Percentiles rank a stretch among this genome's conserved stretches.
Conservation (phyloP, 2,113 vertebrate genomes). For the Pelusios castaneus region DNA sequence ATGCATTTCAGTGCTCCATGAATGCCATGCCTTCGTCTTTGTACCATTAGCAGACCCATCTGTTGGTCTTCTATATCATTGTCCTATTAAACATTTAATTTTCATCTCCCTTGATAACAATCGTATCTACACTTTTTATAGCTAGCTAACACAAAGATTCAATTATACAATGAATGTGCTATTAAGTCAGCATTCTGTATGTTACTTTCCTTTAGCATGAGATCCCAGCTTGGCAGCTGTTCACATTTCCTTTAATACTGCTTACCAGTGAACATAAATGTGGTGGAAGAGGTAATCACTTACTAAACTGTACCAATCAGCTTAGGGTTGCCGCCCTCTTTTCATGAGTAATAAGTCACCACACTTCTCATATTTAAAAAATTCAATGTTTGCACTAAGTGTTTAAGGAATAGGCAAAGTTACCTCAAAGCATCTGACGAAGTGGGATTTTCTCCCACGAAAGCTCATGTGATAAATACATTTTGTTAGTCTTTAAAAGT, state of each 20-base stretch:
- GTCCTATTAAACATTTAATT: not conserved
- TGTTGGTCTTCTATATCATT: not conserved
- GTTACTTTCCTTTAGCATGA: not conserved
- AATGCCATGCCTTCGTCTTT: not conserved
- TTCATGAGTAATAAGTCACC: not conserved
- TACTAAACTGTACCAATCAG: not conserved
- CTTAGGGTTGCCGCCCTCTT: not conserved
- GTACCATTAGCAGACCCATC: not conserved
- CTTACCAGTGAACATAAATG: not conserved
- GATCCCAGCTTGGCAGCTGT: not conserved
- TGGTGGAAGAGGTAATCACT: not conserved
- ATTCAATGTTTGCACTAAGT: not conserved
- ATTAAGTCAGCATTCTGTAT: not conserved
- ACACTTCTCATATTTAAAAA: not conserved
- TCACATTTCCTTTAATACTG: not conserved
- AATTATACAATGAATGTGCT: not conserved
- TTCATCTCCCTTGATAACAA: not conserved
- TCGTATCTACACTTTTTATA: not conserved
- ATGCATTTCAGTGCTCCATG: not conserved
- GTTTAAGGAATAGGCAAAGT: not conserved
- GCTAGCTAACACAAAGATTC: not conserved
- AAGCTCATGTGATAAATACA: too few species aligned
- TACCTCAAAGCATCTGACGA: too few species aligned
- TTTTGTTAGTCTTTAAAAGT: too few species aligned
- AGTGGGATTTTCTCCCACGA: too few species aligned